Base-by-base conservation (phyloP, 92 coral and sea anemone species). In the Phenganax subtilis region DNA sequence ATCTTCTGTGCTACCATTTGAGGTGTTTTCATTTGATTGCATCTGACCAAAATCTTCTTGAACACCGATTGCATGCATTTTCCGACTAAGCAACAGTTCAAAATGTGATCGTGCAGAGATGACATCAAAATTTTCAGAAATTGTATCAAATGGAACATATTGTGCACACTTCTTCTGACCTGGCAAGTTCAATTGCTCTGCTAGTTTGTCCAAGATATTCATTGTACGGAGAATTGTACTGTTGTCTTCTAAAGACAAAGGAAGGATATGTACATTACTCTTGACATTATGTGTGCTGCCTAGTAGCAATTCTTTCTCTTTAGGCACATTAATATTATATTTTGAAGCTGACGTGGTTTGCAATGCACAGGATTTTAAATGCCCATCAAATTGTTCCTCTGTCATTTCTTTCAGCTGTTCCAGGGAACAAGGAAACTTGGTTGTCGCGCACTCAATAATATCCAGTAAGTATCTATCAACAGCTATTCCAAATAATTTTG, bases 151-250 rank as follows among this genome's bases (percentile, higher is more conserved):
- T 74, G 85, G 88, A 14, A 86, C 58, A 30, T 81, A 86, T 61
- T 86, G 85, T 72, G 77, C 53, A 54, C 72, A 17, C 8, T 85
- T 80, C 37, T 75, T 81, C 29, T 85, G 81, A 80, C 74, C 72
- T 52, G 85, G 85, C 12, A 85, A 44, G 6, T 31, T 7, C 72
- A 85, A 85, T 4, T 55, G 44, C 61, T 20, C 9, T 11, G 88
- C 44, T 53, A 85, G 64, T 51, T 80, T 71, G 63, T 85, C 85
- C 27, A 85, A 74, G 59, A 81, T 81, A 16, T 66, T 47, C 88
- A 85, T 81, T 44, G 88, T 74, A 12, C 82, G 85, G 28, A 85
- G 31, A 80, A 85, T 71, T 80, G 85, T 80, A 75, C 81, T 85
- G 78, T 84, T 84, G 54, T 84, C 87, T 57, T 84, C 87, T 14